These are phyloP conservation scores for Rotaria sp. DNA, from an alignment of 2,888 invertebrate genomes.

Conservation along the genomic window DNA sequence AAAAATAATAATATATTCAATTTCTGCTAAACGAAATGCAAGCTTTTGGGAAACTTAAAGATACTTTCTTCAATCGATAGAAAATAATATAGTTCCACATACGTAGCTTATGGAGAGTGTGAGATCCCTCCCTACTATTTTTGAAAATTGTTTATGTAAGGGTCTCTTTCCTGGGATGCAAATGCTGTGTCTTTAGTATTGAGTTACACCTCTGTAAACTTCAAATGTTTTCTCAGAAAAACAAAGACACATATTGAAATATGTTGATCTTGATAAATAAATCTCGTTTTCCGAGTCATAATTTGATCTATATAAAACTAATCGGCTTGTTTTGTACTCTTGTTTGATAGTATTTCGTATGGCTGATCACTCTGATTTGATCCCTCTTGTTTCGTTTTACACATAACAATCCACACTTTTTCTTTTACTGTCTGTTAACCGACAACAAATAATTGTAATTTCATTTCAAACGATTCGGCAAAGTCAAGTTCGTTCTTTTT, in stretches of 20 bases:
- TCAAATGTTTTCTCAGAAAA: too few species aligned
- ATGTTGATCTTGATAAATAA: neutral
- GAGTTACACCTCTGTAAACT: too few species aligned
- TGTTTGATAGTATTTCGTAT: neutral
- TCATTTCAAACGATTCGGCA: neutral
- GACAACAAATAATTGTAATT: neutral
- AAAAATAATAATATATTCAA: too few species aligned
- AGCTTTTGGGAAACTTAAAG: too few species aligned
- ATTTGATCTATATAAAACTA: neutral
- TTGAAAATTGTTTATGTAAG: too few species aligned
- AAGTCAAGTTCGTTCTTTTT: neutral
- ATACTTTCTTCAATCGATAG: too few species aligned
- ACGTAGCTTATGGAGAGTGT: too few species aligned
- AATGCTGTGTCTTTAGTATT: too few species aligned
- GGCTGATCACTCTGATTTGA: neutral
- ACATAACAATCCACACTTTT: neutral
- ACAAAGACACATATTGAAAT: neutral
- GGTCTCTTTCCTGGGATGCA: too few species aligned
- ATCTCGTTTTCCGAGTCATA: neutral
- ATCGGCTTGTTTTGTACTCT: neutral
- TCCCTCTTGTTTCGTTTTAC: neutral
- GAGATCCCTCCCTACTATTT: too few species aligned
- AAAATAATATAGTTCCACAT: too few species aligned
- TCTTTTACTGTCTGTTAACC: neutral
- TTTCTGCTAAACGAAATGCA: too few species aligned